These are phyloP conservation scores for Danaus chrysippus DNA, from an alignment of 2,888 invertebrate genomes.

Conservation along the genomic window DNA sequence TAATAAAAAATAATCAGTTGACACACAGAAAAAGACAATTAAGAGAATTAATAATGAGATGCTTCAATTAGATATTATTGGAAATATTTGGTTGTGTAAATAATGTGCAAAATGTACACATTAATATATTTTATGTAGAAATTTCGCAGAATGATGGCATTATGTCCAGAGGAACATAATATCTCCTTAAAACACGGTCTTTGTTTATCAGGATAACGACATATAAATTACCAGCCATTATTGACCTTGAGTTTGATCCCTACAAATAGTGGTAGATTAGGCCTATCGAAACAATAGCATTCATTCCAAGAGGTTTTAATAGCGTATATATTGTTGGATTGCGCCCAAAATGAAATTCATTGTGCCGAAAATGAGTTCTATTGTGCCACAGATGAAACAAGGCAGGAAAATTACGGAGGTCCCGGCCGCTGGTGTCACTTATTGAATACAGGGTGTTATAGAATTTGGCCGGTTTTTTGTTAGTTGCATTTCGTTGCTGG, in stretches of 20 bases:
- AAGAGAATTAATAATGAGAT: too few species aligned
- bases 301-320: slow-evolving; percentile 54
- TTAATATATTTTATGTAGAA: too few species aligned
- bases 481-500: slow-evolving; percentile 20
- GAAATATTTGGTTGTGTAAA: too few species aligned
- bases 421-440: slow-evolving; percentile 55
- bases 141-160: not conserved
- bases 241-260: slow-evolving; percentile 22
- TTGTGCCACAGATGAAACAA: slow-evolving; percentile 71
- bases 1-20: too few species aligned
- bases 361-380: slow-evolving; percentile 69
- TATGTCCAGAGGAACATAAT: not conserved
- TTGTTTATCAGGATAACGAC: slow-evolving; percentile 8
- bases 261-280: slow-evolving; percentile 36
- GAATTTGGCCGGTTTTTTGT: slow-evolving; percentile 54
- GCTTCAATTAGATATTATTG: too few species aligned
- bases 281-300: slow-evolving; percentile 24
- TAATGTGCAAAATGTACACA: too few species aligned
- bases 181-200: not conserved
- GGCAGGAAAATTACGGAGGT: slow-evolving; percentile 71
- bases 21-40: too few species aligned
- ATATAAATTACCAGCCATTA: slow-evolving; percentile 15
- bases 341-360: slow-evolving; percentile 69
- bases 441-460: slow-evolving; percentile 56
- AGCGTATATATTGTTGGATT: slow-evolving; percentile 61